Evolutionary conservation across 2,797 vertebrate species (phyloP).

Genomic region (Lagocephalus sceleratus): DNA sequence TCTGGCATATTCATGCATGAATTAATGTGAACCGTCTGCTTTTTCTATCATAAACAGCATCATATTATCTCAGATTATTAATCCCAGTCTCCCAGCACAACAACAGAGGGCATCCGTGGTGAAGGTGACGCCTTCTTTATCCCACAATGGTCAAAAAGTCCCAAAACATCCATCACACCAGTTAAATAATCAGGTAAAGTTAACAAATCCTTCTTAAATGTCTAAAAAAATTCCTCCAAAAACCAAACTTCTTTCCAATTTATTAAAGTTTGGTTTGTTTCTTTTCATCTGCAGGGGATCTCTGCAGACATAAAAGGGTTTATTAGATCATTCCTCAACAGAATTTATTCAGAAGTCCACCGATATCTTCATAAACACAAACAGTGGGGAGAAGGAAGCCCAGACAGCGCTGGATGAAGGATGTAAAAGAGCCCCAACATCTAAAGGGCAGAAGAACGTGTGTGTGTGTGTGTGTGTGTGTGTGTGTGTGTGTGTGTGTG

Average conservation of each 20-base stretch:
- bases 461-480: slow-evolving; percentile 2
- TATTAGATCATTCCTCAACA: slow-evolving; percentile 30
- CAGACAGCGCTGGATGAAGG: slow-evolving; percentile 2
- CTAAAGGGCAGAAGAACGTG: neutral
- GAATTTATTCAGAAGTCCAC: slow-evolving; percentile 30
- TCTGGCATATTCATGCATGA: too few relatives aligned
- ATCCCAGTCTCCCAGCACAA: too few relatives aligned
- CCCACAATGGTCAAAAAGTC: too few relatives aligned
- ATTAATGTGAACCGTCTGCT: too few relatives aligned
- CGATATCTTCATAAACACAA: slow-evolving; percentile 20
- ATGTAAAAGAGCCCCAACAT: slow-evolving; percentile 7
- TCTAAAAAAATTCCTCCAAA: neutral
- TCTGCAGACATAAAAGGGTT: slow-evolving; percentile 32
- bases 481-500: too few relatives aligned
- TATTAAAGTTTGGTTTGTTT: slow-evolving; percentile 22
- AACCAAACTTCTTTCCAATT: neutral
- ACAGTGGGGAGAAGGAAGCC: slow-evolving; percentile 1
- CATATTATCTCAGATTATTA: too few relatives aligned
- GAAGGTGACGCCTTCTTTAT: too few relatives aligned
- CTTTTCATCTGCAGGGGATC: neutral
- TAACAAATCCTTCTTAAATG: neutral
- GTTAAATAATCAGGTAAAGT: too few relatives aligned
- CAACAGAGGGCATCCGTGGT: too few relatives aligned
- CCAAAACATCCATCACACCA: too few relatives aligned
- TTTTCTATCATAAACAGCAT: too few relatives aligned